Evolutionary conservation across 2,113 vertebrate genomes (phyloP).

Genomic region (Chinchilla lanigera): DNA sequence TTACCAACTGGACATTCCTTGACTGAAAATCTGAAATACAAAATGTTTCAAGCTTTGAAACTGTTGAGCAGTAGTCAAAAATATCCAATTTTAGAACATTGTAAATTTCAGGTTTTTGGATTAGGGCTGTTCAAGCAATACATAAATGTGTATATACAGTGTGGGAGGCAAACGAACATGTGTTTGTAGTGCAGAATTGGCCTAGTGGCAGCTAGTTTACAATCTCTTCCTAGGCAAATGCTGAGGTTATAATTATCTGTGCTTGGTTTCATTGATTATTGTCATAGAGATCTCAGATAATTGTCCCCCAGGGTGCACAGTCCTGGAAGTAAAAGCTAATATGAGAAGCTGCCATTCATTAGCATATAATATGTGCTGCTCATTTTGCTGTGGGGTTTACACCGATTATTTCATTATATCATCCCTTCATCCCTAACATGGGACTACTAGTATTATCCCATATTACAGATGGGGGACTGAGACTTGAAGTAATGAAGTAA

Average conservation of each 20-base stretch:
- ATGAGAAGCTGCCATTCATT: not conserved
- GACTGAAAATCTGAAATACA: not conserved
- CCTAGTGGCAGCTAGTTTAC: not conserved
- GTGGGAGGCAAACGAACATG: not conserved
- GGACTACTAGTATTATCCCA: not conserved
- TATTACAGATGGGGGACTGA: not conserved
- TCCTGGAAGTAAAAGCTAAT: not conserved
- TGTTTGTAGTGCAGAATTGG: not conserved
- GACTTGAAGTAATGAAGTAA: not conserved
- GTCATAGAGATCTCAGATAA: not conserved
- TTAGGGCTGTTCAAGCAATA: not conserved
- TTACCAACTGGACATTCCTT: not conserved
- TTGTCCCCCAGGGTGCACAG: not conserved
- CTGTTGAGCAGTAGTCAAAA: not conserved
- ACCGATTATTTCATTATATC: not conserved
- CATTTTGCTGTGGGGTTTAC: slow-evolving; percentile 28
- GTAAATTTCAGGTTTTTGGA: not conserved
- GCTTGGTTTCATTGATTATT: not conserved
- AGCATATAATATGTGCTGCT: not conserved
- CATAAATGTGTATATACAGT: too few relatives aligned
- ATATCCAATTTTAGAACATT: too few relatives aligned
- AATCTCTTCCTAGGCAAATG: not conserved
- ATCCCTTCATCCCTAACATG: not conserved
- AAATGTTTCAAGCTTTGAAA: not conserved
- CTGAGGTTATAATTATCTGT: not conserved